Evolutionary conservation across 2,113 vertebrate species (phyloP).

Genomic region (Cephalopterus ornatus): DNA sequence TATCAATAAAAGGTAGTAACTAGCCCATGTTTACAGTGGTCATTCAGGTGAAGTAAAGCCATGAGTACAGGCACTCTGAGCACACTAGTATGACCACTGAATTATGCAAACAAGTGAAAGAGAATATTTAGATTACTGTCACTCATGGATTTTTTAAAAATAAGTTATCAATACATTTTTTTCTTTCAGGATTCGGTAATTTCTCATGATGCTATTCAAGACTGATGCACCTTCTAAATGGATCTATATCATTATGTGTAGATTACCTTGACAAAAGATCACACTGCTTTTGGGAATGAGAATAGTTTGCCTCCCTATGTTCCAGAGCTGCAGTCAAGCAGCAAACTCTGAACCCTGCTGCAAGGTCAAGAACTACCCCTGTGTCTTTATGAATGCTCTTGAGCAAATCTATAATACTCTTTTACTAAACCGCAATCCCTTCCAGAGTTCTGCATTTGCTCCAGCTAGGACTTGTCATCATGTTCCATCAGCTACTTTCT

Average conservation of each 20-base stretch:
- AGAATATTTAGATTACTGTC: background rate
- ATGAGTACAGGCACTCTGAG: background rate
- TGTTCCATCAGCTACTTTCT: background rate
- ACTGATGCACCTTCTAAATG: background rate
- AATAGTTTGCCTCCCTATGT: background rate
- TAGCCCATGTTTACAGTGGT: background rate
- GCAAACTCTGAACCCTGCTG: background rate
- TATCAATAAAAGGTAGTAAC: background rate
- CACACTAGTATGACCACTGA: background rate
- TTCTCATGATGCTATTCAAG: background rate
- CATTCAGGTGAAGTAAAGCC: background rate
- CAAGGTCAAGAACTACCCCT: background rate
- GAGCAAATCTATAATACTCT: background rate
- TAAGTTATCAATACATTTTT: background rate
- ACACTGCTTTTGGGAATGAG: background rate
- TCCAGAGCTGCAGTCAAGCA: background rate
- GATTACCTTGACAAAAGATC: background rate
- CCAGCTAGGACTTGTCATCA: background rate
- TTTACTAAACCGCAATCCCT: background rate
- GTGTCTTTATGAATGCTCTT: background rate
- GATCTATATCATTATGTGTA: background rate
- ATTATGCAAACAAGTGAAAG: background rate
- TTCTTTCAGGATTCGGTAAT: background rate
- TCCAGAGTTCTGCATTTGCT: background rate
- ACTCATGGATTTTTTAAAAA: fast-evolving